phyloP scores from a whole-genome alignment of 2,888 invertebrate species.

The Ophioninae sp. region DNA sequence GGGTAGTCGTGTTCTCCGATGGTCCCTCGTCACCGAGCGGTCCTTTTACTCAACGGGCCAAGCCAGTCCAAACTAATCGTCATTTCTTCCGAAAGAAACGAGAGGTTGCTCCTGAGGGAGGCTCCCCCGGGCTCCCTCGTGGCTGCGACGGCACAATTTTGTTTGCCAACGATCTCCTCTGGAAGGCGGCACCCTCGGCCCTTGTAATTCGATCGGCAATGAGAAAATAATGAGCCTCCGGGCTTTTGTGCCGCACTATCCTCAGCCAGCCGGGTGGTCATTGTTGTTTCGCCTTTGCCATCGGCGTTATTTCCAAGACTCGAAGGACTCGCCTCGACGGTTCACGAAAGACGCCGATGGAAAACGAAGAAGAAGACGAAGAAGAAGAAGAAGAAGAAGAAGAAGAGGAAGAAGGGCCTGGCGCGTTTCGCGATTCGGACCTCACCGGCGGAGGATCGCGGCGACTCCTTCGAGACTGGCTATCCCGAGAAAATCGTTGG shows the following conservation, averaged over 20 bases:
- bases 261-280: conserved; percentile 2
- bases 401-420: no score
- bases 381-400: no score
- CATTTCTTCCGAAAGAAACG: conserved; percentile 41
- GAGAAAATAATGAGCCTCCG: conserved; percentile 44
- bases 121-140: conserved; percentile 40
- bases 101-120: conserved; percentile 11
- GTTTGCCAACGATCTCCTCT: conserved; percentile 52
- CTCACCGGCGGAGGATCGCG: no score
- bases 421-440: no score
- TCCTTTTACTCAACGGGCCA: conserved; percentile 15
- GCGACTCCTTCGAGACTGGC: conserved; percentile 3
- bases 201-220: conserved; percentile 47
- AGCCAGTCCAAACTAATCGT: conserved; percentile 47
- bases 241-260: not conserved
- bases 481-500: conserved; percentile 50
- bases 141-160: conserved; percentile 53
- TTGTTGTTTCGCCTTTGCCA: conserved; percentile 3
- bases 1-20: conserved; percentile 13
- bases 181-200: conserved; percentile 14
- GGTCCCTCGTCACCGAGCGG: not conserved
- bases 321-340: not conserved
- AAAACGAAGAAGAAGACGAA: no score
- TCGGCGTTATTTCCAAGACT: conserved; percentile 12
- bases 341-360: no score